These are phyloP conservation scores for Icerya purchasi DNA, from an alignment of 2,888 invertebrate genomes.

Conservation along the genomic window DNA sequence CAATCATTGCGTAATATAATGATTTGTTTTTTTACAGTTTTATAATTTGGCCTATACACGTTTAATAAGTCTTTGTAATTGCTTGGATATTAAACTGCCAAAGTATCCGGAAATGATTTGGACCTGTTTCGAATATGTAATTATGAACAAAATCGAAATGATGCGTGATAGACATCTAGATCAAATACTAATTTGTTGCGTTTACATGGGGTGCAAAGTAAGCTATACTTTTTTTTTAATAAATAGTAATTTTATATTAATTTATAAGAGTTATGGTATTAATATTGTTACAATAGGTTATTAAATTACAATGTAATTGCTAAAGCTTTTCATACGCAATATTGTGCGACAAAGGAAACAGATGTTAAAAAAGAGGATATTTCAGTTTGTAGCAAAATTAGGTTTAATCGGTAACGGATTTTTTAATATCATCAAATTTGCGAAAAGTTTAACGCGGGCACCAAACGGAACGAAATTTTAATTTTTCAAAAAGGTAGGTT, in stretches of 20 bases:
- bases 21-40: no score
- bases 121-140: slow-evolving; percentile 85
- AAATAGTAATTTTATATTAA: no score
- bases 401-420: no score
- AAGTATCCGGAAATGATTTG: slow-evolving; percentile 71
- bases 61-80: slow-evolving; percentile 69
- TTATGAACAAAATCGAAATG: slow-evolving; percentile 53
- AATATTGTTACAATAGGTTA: background rate
- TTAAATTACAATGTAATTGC: background rate
- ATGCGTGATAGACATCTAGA: slow-evolving; percentile 89
- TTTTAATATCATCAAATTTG: no score
- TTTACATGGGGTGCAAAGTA: slow-evolving; percentile 83
- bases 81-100: slow-evolving; percentile 46
- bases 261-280: no score
- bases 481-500: no score
- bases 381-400: no score
- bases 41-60: slow-evolving; percentile 83
- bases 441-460: no score
- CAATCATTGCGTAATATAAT: no score
- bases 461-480: no score
- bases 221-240: slow-evolving; percentile 27
- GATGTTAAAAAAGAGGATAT: no score
- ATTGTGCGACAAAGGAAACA: background rate
- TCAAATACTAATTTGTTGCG: slow-evolving; percentile 93
- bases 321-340: background rate